Evolutionary conservation across 2,888 invertebrate genomes (phyloP).

Genomic region (Syrphus vitripennis): DNA sequence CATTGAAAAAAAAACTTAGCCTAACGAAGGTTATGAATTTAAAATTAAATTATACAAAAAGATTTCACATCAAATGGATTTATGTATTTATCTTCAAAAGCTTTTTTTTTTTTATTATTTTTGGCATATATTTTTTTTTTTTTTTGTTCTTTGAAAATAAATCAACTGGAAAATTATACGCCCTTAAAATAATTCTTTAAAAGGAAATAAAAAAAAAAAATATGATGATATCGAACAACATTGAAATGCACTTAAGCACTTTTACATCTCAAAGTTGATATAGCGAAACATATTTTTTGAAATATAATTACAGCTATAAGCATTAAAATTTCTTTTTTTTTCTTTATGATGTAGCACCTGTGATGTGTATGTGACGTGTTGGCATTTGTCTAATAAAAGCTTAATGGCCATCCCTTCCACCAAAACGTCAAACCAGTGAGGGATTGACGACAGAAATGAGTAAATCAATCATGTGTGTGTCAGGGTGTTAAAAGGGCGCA

Average conservation of each 20-base stretch:
- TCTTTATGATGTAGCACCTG: neutral
- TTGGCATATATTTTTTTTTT: no score
- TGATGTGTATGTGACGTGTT: neutral
- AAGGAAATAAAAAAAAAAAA: neutral
- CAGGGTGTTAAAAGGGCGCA: neutral
- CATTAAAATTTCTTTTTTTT: neutral
- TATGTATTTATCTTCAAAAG: neutral
- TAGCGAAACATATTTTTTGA: neutral
- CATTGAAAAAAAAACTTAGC: neutral
- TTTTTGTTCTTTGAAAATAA: neutral
- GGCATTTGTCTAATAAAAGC: constrained; percentile 1
- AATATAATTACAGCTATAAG: neutral
- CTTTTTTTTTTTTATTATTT: no score
- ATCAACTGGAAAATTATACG: neutral
- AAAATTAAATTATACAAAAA: neutral
- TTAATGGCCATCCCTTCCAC: neutral
- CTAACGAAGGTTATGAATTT: constrained; percentile 5
- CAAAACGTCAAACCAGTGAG: no score
- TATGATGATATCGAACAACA: neutral
- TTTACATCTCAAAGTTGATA: neutral
- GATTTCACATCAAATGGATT: neutral
- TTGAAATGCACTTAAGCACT: constrained; percentile 5
- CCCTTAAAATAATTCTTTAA: neutral
- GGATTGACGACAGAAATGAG: neutral
- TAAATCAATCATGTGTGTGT: neutral